These are phyloP conservation scores for Ammodytes marinus DNA, from an alignment of 2,113 vertebrate genomes.

Conservation along the genomic window DNA sequence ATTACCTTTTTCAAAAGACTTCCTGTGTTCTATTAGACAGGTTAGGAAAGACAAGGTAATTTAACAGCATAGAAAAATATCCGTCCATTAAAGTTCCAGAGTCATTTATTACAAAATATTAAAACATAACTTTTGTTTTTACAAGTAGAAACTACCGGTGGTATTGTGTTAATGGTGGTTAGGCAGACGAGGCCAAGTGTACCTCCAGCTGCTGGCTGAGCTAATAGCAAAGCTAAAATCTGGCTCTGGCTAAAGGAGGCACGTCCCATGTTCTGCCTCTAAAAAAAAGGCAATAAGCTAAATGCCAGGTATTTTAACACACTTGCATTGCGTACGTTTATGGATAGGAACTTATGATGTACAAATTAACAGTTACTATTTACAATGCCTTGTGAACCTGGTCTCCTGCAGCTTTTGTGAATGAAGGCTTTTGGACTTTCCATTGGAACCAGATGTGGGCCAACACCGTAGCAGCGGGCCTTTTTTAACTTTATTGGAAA, in stretches of 20 bases:
- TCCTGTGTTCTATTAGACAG: neutral
- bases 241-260: constrained; percentile 28
- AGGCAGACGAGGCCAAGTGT: constrained; percentile 1
- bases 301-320: constrained; percentile 76
- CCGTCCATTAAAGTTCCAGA: neutral
- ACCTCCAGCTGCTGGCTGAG: constrained; percentile 56
- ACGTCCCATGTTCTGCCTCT: constrained; percentile 24
- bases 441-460: constrained; percentile 83
- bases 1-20: neutral
- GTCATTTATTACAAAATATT: neutral
- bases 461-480: constrained; percentile 65
- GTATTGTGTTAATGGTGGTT: constrained; percentile 27
- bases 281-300: constrained; percentile 41
- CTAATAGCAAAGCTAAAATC: constrained; percentile 20
- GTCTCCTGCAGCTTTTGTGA: constrained; percentile 79
- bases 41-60: neutral
- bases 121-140: neutral
- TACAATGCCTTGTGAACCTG: constrained; percentile 83
- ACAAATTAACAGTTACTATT: constrained; percentile 87
- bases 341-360: constrained; percentile 83
- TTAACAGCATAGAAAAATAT: constrained; percentile 8
- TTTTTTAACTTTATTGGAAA: constrained; percentile 79
- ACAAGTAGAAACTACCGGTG: constrained; percentile 20
- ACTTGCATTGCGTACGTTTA: constrained; percentile 80
- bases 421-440: constrained; percentile 72